Evolutionary conservation across 2,113 vertebrate genomes (phyloP), one percentile per base, ranked within the genome.

Genomic region (Thinocorus orbignyianus): DNA sequence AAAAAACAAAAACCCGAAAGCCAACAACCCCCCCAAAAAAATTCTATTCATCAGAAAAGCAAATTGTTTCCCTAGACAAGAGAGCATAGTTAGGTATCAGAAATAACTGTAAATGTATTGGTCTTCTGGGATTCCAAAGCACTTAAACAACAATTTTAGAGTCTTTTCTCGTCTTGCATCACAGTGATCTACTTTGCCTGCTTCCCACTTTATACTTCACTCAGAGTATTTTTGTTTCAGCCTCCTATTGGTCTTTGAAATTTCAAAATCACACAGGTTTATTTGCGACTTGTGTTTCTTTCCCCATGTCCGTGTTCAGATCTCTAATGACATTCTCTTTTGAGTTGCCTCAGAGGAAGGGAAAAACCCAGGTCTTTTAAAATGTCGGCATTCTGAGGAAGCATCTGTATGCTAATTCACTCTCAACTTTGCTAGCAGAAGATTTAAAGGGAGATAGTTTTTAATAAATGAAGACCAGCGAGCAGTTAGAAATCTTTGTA

Each of bases 371-470:
- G 81, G 41, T 90, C 95, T 95, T 95, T 86, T 82, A 37, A 91
- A 81, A 86, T 71, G 81, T 71, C 10, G 1, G 37, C 41, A 14
- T 82, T 95, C 91, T 91, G 88, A 95, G 94, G 93, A 94, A 92
- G 96, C 86, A 94, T 96, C 95, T 96, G 96, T 94, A 95, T 94
- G 88, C 89, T 95, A 95, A 96, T 96, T 92, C 39, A 22, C 69
- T 85, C 70, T 82, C 83, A 92, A 93, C 86, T 96, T 96, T 48
- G 57, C 73, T 65, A 70, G 73, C 73, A 87, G 72, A 92, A 92
- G 79, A 94, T 96, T 89, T 94, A 92, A 95, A 96, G 86, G 78
- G 89, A 77, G 84, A 62, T 76, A 74, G 62, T n/a, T 93, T 92
- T 92, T 86, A 87, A 65, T 54, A 94, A 79, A 72, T 20, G 16